A percentile compares a stretch with the other conserved stretches of the same genome.
Conservation (phyloP, 2,888 invertebrate species). For the Hirtodrosophila alboralis region DNA sequence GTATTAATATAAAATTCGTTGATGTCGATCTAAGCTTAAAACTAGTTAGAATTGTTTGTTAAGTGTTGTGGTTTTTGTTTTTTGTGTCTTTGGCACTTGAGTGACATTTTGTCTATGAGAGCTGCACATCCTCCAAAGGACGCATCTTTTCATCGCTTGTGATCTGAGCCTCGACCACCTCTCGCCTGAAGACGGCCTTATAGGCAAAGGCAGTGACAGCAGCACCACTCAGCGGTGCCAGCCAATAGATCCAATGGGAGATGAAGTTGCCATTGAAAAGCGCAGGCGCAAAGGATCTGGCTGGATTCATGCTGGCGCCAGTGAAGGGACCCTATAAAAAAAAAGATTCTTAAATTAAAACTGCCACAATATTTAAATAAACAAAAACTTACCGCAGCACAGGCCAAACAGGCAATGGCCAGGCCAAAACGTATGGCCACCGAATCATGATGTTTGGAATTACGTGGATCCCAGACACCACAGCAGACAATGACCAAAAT, state of each 20-base stretch:
- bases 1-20: slow-evolving; percentile 58
- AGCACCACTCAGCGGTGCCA: slow-evolving; percentile 86
- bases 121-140: slow-evolving; percentile 81
- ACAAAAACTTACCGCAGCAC: slow-evolving; percentile 86
- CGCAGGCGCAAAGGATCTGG: slow-evolving; percentile 89
- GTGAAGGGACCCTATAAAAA: slow-evolving; percentile 88
- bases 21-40: slow-evolving; percentile 44
- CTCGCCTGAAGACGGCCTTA: slow-evolving; percentile 83
- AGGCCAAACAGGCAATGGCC: slow-evolving; percentile 87
- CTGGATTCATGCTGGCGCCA: slow-evolving; percentile 90
- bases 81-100: slow-evolving; percentile 20
- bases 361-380: not conserved
- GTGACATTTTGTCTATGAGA: slow-evolving; percentile 66
- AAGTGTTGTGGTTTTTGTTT: too few relatives aligned
- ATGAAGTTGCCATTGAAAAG: slow-evolving; percentile 88
- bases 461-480: slow-evolving; percentile 90
- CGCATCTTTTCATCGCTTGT: slow-evolving; percentile 72
- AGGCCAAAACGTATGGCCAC: slow-evolving; percentile 88
- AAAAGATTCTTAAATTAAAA: slow-evolving; percentile 1
- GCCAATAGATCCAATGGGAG: slow-evolving; percentile 90
- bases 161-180: slow-evolving; percentile 75
- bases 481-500: slow-evolving; percentile 88
- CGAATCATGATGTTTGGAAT: slow-evolving; percentile 87
- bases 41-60: slow-evolving; percentile 58
- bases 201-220: slow-evolving; percentile 84